Percentiles rank a stretch among this genome's conserved stretches.
Conservation (phyloP, 2,888 invertebrate species). For the Incurvaria masculella region DNA sequence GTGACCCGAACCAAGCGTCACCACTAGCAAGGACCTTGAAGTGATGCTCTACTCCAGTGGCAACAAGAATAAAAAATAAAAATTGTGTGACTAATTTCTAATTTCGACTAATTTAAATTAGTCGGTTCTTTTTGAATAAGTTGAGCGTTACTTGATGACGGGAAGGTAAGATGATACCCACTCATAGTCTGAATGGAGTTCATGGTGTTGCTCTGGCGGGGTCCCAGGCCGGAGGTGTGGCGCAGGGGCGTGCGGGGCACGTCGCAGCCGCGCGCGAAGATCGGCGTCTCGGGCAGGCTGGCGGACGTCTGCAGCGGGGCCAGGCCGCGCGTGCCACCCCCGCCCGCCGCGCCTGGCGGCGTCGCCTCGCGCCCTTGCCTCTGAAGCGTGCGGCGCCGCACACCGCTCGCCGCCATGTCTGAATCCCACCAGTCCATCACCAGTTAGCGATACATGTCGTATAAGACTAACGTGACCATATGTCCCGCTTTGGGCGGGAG, state of each 20-base stretch:
- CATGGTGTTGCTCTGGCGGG: slow-evolving; percentile 60
- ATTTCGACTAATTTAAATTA: background rate
- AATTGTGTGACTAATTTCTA: background rate
- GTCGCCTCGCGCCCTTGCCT: slow-evolving; percentile 43
- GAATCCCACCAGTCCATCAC: slow-evolving; percentile 1
- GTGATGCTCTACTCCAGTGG: no score
- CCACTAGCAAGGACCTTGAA: no score
- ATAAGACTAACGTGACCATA: background rate
- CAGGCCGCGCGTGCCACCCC: slow-evolving; percentile 48
- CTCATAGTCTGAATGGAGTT: slow-evolving; percentile 58
- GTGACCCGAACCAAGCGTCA: no score
- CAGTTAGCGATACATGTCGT: background rate
- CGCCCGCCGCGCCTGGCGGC: slow-evolving; percentile 13
- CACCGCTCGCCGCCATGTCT: slow-evolving; percentile 47
- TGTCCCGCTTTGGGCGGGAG: slow-evolving; percentile 5
- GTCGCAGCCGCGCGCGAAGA: slow-evolving; percentile 82
- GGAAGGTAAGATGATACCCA: slow-evolving; percentile 16
- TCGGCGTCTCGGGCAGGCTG: slow-evolving; percentile 85
- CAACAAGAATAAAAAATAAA: no score
- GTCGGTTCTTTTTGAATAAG: no score
- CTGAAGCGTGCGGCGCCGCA: slow-evolving; percentile 50
- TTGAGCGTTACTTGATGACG: background rate
- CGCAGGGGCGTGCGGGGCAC: slow-evolving; percentile 80
- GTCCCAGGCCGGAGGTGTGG: slow-evolving; percentile 57
- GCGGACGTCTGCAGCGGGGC: slow-evolving; percentile 75